phyloP scores from a whole-genome alignment of 2,797 vertebrate genomes.

The Rhabdomys pumilio region DNA sequence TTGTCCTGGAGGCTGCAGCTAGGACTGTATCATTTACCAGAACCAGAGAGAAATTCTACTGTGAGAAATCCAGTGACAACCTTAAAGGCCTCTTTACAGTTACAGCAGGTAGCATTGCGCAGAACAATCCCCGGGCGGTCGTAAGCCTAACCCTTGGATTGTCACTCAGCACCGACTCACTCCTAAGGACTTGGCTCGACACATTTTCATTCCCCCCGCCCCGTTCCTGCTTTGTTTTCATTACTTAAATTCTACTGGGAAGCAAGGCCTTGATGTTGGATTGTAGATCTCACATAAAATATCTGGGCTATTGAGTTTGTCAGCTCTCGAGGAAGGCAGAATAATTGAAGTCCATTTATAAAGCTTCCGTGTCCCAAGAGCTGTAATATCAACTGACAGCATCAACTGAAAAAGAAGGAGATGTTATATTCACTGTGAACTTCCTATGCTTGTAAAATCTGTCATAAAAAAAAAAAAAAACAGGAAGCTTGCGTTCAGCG shows the following conservation, averaged over 20 bases:
- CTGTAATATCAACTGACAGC: conserved; percentile 66
- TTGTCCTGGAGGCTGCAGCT: conserved; percentile 27
- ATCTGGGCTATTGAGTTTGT: conserved; percentile 59
- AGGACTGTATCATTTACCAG: conserved; percentile 53
- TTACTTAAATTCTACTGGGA: conserved; percentile 73
- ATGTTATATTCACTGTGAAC: conserved; percentile 53
- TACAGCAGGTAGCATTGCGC: conserved; percentile 23
- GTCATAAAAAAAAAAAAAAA: background rate
- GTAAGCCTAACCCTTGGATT: conserved; percentile 37
- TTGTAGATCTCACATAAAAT: conserved; percentile 54
- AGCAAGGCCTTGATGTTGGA: conserved; percentile 56
- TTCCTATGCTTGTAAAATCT: conserved; percentile 51
- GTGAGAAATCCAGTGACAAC: conserved; percentile 46
- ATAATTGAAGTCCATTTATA: conserved; percentile 72
- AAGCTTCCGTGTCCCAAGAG: conserved; percentile 48
- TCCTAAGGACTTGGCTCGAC: conserved; percentile 58
- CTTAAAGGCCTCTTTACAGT: conserved; percentile 56
- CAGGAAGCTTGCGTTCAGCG: background rate
- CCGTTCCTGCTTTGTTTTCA: conserved; percentile 40
- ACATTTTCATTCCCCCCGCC: conserved; percentile 6
- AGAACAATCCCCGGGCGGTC: conserved; percentile 34
- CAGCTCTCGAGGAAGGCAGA: conserved; percentile 60
- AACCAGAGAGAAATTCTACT: conserved; percentile 21
- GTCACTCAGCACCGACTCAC: conserved; percentile 57
- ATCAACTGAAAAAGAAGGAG: conserved; percentile 31